Evolutionary conservation across 2,797 vertebrate species (phyloP).

Genomic region (Hapalemur alaotrensis): DNA sequence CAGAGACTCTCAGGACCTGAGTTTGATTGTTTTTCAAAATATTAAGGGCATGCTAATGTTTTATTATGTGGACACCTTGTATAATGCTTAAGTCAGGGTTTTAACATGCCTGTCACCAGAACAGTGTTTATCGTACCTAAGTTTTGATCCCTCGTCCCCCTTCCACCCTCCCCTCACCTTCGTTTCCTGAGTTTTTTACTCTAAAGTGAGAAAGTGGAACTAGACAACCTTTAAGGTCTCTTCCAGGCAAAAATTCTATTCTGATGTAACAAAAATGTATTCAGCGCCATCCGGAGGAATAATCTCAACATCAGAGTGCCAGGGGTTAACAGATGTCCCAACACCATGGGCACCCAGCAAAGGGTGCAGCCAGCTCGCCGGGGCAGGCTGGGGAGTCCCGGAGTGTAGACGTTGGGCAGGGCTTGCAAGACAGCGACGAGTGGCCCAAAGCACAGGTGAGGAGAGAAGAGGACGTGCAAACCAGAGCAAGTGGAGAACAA

Average conservation of each 20-base stretch:
- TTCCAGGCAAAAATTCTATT: not conserved
- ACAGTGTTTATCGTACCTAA: not conserved
- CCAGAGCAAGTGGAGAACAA: not conserved
- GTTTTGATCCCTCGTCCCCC: not conserved
- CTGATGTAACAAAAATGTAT: not conserved
- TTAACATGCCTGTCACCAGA: not conserved
- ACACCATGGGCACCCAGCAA: not conserved
- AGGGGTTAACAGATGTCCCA: too few relatives aligned
- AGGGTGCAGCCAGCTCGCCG: not conserved
- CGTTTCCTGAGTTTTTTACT: not conserved
- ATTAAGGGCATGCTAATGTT: not conserved
- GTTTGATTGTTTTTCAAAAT: not conserved
- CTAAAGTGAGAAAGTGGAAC: not conserved
- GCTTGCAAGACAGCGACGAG: accelerated
- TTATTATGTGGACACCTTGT: not conserved
- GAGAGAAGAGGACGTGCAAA: not conserved
- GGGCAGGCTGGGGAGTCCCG: not conserved
- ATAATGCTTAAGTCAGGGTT: not conserved
- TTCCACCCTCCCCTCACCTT: not conserved
- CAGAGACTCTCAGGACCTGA: too few relatives aligned
- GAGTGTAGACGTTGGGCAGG: not conserved
- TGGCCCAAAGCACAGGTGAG: not conserved
- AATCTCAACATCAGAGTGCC: not conserved
- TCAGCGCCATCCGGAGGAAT: not conserved
- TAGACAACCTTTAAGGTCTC: not conserved